Conservation (phyloP, 2,113 vertebrate species). For the Neodon shergylaensis region DNA sequence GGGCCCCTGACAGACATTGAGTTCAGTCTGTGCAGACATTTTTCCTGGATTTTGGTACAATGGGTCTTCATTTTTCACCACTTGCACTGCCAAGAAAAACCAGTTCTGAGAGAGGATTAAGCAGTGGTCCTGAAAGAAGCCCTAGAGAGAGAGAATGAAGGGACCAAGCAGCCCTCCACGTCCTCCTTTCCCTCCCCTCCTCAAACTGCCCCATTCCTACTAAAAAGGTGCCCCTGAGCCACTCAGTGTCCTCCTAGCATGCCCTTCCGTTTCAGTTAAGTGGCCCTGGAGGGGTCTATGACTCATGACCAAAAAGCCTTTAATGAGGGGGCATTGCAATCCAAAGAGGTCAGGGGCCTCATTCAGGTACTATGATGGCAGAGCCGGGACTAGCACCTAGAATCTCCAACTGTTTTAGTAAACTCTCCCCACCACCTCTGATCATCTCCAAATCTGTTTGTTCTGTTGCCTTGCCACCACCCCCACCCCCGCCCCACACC, state of each 20-base stretch:
- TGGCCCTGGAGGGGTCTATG: background rate
- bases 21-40: background rate
- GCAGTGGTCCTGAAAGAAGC: background rate
- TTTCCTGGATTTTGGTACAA: background rate
- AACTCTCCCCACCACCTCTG: background rate
- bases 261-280: background rate
- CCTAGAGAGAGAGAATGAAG: background rate
- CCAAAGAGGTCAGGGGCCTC: background rate
- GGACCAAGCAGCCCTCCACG: background rate
- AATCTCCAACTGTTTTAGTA: background rate
- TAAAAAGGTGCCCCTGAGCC: background rate
- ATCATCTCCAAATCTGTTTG: conserved; percentile 2
- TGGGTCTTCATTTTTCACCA: background rate
- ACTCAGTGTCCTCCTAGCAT: background rate
- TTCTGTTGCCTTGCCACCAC: background rate
- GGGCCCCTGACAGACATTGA: background rate
- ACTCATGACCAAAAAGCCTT: background rate
- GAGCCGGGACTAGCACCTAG: background rate
- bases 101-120: background rate
- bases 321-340: rapidly evolving
- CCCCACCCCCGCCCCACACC: background rate
- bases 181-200: background rate
- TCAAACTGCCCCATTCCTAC: background rate
- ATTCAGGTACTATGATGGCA: background rate
- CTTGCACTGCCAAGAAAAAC: background rate